Percentiles rank a stretch among this genome's conserved stretches.
phyloP scores from a whole-genome alignment of 2,797 vertebrate genomes.

The Alcedo quadribrachys region DNA sequence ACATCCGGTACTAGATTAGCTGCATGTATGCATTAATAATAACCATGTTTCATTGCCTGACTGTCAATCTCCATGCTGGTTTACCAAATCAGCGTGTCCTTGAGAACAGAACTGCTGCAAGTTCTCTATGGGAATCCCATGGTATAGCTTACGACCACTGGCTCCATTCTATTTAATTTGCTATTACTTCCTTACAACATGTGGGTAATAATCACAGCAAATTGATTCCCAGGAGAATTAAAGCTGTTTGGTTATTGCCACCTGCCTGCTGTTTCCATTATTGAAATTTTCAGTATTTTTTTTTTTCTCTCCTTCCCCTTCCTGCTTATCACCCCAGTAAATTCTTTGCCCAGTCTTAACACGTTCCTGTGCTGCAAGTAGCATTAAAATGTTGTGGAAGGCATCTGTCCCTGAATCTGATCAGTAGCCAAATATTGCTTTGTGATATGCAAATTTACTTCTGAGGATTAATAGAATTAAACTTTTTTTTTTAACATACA shows the following conservation, averaged over 20 bases:
- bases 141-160: constrained; percentile 38
- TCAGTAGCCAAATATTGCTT: neutral
- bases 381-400: neutral
- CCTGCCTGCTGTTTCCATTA: constrained; percentile 65
- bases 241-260: constrained; percentile 65
- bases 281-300: constrained; percentile 22
- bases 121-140: constrained; percentile 18
- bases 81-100: constrained; percentile 25
- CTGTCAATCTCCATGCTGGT: neutral
- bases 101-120: constrained; percentile 1
- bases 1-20: neutral
- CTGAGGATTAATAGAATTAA: neutral
- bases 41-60: neutral
- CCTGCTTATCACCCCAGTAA: constrained; percentile 29
- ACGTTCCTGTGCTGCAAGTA: neutral
- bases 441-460: neutral
- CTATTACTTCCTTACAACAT: constrained; percentile 45
- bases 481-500: neutral
- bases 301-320: neutral
- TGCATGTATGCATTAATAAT: neutral
- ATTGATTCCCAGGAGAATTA: constrained; percentile 70
- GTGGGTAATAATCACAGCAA: constrained; percentile 63
- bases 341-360: constrained; percentile 20
- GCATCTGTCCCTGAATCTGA: neutral
- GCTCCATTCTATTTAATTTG: constrained; percentile 52